Base-by-base conservation (phyloP, 2,113 vertebrate genomes). In the Tragulus kanchil region DNA sequence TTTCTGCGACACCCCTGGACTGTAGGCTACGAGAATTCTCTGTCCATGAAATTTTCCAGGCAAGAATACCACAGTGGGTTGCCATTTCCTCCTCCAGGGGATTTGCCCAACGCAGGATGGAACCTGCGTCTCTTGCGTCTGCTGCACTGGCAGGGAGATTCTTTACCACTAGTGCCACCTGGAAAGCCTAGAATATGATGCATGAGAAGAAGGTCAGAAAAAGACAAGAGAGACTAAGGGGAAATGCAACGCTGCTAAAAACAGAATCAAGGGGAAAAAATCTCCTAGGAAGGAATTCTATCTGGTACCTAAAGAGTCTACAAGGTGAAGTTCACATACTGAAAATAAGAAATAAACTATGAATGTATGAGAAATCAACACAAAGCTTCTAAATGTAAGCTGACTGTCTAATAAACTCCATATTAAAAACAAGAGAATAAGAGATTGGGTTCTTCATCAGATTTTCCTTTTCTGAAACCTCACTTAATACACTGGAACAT, bases 281-380 rank as follows among this genome's bases (percentile, higher is more conserved):
- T 71, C 67, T 42, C n/a, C n/a, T 42, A 71, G 67, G 42, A 42
- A 71, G 42, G n/a, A 42, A 71, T 77, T 50, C 45, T 77, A 50
- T 26, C 25, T 77, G 25, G 59, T 81, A n/a, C 93, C 83, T 82
- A 87, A 59, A 82, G 85, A 83, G 45, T 75, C 10, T 16, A 90
- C 45, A 85, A 19, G 52, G 6, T 67, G 56, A 93, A 58, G 56
- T 64, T 17, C 59, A 86, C 62, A 88, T 12, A 73, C 1, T 89
- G 31, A 45, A 94, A 95, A 77, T 85, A 88, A 87, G 52, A 94
- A 93, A 88, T 91, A 67, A 92, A 78, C 9, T 77, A 78, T 50
- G 54, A 93, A 85, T n/a, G 79, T 4, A 48, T 50, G 11, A 61
- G 28, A 95, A 88, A 89, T 71, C 42, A 77, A 77, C 17, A 65